Evolutionary conservation across 2,797 vertebrate genomes (phyloP), one percentile per base, ranked within the genome.

Genomic region (Brotula barbata): DNA sequence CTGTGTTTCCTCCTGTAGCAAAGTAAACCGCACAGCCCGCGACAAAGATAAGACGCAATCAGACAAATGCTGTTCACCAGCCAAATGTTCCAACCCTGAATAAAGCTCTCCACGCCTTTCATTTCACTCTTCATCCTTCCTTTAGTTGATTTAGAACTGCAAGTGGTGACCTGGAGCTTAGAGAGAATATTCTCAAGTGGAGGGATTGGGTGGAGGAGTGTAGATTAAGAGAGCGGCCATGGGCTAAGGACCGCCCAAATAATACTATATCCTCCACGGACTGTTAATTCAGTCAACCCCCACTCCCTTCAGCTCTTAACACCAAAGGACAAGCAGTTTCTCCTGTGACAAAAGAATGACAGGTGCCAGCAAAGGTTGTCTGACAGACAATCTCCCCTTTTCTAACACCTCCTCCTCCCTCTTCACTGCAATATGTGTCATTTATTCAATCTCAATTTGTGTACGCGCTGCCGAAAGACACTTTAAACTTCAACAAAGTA

Each of bases 11-110:
- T 91, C 85, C 88, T 84, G 78, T 67, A 84, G 63, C 82, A 91
- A 77, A 94, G 85, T 68, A 92, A 68, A 73, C 83, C 89, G 80
- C 88, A 89, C 68, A 97, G 68, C 57, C 85, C 77, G 20, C 66
- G 71, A 94, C 95, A 96, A 62, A 97, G 63, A 80, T 92, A 90
- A 0, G 91, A 93, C 68, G 90, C 91, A 64, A 94, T 86, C 65
- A 94, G 62, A 77, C 90, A 95, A 84, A 96, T 83, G 51, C 90
- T 89, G 70, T 81, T 91, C 77, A 93, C 79, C 9, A 95, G 85
- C 94, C 94, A 94, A 55, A 90, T 43, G 71, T 89, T 88, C 86
- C 89, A 93, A 82, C 87, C 90, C 71, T 92, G 89, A 51, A 92
- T 75, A 23, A 85, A 68, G 45, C 82, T 79, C 61, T 91, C 89